Evolutionary conservation across 2,797 vertebrate genomes (phyloP).

Genomic region (Fistularia tabacaria): DNA sequence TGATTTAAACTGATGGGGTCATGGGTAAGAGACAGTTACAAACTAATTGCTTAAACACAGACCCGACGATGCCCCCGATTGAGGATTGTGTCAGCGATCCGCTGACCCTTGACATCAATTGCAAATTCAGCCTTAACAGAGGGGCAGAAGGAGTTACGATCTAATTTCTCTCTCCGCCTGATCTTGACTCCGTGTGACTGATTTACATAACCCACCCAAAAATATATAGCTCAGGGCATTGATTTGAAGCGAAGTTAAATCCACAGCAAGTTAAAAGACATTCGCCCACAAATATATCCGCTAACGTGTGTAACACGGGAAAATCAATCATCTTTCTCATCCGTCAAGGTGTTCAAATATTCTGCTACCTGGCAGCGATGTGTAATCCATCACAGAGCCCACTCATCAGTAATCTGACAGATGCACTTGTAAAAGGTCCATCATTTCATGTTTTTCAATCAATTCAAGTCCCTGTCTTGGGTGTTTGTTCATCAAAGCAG

Average conservation of each 20-base stretch:
- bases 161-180: no score
- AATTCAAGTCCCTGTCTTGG: conserved; percentile 48
- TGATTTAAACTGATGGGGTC: no score
- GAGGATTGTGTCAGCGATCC: no score
- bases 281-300: conserved; percentile 46
- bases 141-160: no score
- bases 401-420: conserved; percentile 54
- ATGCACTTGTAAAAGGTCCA: conserved; percentile 64
- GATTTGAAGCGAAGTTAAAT: background rate
- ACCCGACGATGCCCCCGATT: no score
- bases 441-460: conserved; percentile 66
- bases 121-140: no score
- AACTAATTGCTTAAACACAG: no score
- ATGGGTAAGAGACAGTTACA: no score
- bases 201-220: no score
- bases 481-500: conserved; percentile 63
- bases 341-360: conserved; percentile 62
- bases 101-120: no score
- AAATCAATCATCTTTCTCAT: conserved; percentile 63
- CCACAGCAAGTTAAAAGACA: conserved; percentile 34
- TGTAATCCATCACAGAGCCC: conserved; percentile 57
- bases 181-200: no score
- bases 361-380: conserved; percentile 58
- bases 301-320: conserved; percentile 43
- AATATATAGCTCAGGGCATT: no score